Conservation (phyloP, 1,140 invertebrate genomes). For the Daktulosphaira vitifoliae region DNA sequence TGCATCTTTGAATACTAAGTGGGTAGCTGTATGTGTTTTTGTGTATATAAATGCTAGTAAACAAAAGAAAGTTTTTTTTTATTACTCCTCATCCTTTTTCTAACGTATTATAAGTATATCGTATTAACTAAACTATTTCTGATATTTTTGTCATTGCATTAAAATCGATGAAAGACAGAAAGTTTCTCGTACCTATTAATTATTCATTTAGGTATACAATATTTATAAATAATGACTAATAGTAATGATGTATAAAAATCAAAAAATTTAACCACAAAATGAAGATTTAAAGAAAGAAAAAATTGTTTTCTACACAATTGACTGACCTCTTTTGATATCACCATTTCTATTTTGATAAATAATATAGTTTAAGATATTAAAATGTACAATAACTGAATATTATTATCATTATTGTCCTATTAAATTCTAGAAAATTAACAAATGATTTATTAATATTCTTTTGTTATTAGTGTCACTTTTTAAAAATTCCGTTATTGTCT, state of each 20-base stretch:
- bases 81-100: neutral
- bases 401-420: no score
- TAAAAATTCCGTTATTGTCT: no score
- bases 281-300: no score
- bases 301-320: no score
- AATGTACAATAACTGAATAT: no score
- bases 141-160: neutral
- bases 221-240: neutral
- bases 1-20: slow-evolving; percentile 8
- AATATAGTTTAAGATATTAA: no score
- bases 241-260: neutral
- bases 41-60: neutral
- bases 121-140: slow-evolving; percentile 4
- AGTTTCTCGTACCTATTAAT: neutral
- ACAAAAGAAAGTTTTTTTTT: slow-evolving; percentile 23
- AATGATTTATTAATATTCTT: no score
- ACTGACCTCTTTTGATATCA: slow-evolving; percentile 13
- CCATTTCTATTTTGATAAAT: neutral
- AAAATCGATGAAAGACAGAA: neutral
- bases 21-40: neutral
- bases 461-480: no score
- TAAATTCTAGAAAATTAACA: no score
- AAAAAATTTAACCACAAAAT: slow-evolving; percentile 3
- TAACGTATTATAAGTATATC: neutral
- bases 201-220: neutral